Conservation (phyloP, 2,888 invertebrate genomes). For the Dicycla oo region DNA sequence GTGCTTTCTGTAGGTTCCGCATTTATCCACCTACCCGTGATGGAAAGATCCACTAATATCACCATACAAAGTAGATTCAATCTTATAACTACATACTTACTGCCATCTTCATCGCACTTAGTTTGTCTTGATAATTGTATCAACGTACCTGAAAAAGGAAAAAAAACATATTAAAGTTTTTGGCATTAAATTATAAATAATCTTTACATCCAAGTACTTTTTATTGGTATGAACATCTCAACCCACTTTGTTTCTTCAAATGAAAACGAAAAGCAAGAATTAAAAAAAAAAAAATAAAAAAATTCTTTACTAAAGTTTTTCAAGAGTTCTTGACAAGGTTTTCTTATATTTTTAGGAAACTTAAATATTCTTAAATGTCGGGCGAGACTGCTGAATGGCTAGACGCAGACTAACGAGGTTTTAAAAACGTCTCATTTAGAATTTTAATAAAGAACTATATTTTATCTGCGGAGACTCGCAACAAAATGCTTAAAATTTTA, state of each 20-base stretch:
- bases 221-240: conserved; percentile 1
- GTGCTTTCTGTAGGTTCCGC: background rate
- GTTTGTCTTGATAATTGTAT: background rate
- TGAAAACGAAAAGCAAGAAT: conserved; percentile 24
- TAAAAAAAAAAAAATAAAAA: too few relatives aligned
- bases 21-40: background rate
- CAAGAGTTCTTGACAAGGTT: conserved; percentile 22
- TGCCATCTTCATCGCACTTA: background rate
- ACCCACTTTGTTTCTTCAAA: conserved; percentile 27
- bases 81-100: conserved; percentile 7
- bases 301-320: conserved; percentile 27
- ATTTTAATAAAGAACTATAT: conserved; percentile 38
- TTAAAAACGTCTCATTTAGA: conserved; percentile 47
- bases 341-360: conserved; percentile 40
- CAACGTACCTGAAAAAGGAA: conserved; percentile 42
- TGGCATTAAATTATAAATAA: background rate
- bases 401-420: conserved; percentile 41
- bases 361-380: conserved; percentile 49
- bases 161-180: background rate
- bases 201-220: background rate
- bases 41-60: background rate
- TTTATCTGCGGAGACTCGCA: conserved; percentile 15
- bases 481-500: background rate
- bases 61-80: background rate
- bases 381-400: conserved; percentile 22